Conservation (phyloP, 2,888 invertebrate species). For the Meganola albula region DNA sequence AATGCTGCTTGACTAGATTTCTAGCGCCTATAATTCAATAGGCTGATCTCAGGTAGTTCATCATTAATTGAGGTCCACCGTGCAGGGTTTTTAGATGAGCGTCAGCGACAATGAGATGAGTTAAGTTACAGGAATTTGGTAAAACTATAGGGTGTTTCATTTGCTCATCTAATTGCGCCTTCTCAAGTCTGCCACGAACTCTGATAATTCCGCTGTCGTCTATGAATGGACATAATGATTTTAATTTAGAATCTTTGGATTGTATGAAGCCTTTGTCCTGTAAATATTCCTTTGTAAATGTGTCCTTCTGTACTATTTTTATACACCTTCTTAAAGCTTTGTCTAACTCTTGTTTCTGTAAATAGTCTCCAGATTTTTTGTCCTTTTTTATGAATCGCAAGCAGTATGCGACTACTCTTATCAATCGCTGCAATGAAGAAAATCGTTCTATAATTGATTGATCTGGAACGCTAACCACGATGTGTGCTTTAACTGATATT, state of each 20-base stretch:
- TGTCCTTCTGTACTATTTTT: slow-evolving; percentile 1
- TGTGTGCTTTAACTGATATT: not conserved
- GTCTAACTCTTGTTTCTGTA: slow-evolving; percentile 2
- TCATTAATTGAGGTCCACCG: slow-evolving; percentile 3
- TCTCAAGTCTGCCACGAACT: not conserved
- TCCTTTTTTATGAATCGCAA: not conserved
- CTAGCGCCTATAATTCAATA: slow-evolving; percentile 2
- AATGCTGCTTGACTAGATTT: not conserved
- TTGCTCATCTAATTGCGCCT: not conserved
- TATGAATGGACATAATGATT: not conserved
- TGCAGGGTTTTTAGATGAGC: not conserved
- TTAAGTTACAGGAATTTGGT: not conserved
- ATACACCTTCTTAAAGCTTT: not conserved
- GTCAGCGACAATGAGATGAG: not conserved
- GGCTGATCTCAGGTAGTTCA: not conserved
- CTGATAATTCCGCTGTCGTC: not conserved
- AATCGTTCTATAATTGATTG: slow-evolving; percentile 2
- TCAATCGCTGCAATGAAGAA: not conserved
- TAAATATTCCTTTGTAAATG: slow-evolving; percentile 1
- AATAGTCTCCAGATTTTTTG: not conserved
- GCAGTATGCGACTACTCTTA: slow-evolving; percentile 5
- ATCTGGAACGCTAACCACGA: not conserved
- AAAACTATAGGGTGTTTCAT: not conserved
- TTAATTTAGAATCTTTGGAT: not conserved
- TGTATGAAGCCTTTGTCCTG: not conserved